phyloP scores from a whole-genome alignment of 2,113 vertebrate species.

The Spea multiplicata region DNA sequence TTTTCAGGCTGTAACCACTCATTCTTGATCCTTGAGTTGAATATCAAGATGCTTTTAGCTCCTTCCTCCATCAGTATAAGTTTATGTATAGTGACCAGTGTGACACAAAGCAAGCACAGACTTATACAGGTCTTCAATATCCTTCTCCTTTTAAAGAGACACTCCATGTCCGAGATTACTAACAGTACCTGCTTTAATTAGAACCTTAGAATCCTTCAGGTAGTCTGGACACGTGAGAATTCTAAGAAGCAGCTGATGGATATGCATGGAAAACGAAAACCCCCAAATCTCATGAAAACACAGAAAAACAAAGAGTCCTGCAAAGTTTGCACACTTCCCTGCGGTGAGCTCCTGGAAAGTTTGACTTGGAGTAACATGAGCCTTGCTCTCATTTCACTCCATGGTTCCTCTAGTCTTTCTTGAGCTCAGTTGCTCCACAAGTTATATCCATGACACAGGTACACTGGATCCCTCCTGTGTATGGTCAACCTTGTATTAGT shows the following conservation, averaged over 20 bases:
- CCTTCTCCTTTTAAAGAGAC: constrained; percentile 62
- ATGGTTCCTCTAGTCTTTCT: background rate
- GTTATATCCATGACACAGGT: background rate
- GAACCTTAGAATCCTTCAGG: too few relatives aligned
- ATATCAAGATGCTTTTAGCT: constrained; percentile 51
- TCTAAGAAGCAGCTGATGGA: background rate
- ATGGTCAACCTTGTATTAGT: background rate
- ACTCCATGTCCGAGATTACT: constrained; percentile 60
- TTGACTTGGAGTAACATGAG: background rate
- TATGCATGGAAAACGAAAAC: background rate
- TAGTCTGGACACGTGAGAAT: too few relatives aligned
- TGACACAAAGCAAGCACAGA: constrained; percentile 64
- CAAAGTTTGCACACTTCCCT: background rate
- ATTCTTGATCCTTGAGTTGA: constrained; percentile 36
- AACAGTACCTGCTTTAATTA: background rate
- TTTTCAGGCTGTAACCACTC: constrained; percentile 57
- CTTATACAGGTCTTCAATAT: constrained; percentile 69
- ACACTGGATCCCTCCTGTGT: background rate
- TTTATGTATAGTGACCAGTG: constrained; percentile 70
- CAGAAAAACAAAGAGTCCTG: background rate
- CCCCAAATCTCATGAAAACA: background rate
- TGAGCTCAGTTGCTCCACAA: background rate
- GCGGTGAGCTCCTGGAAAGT: background rate
- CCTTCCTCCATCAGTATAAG: constrained; percentile 61
- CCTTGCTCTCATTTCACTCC: background rate